Evolutionary conservation across 2,888 invertebrate genomes (phyloP), one percentile per base, ranked within the genome.

Genomic region (Theristus sp.): DNA sequence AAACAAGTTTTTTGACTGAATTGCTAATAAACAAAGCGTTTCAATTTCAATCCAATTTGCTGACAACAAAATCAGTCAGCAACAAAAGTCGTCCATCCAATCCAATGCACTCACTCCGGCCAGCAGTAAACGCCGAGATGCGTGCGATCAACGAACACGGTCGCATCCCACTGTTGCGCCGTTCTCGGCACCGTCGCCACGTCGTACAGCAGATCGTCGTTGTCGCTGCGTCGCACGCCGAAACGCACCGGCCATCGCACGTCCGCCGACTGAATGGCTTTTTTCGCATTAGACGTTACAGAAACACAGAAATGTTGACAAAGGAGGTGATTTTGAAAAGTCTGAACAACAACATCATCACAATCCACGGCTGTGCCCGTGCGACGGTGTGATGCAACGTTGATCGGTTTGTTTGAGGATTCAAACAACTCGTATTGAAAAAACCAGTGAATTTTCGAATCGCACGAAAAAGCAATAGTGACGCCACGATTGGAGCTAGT

Each of bases 111-210:
- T 69, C 65, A 74, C 72, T 74, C 74, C 22, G 81, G 80, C 81
- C 81, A 82, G 20, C 70, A 70, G 67, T 80, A 79, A 69, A 77
- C 80, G n/a, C 81, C 80, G 74, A 75, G 74, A 69, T 81, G 81
- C 10, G 80, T 78, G 62, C 84, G 81, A 69, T 87, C 84, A 27
- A 86, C 78, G 69, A 83, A 84, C 71, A 82, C 80, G 0, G 81
- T 80, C 64, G 80, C 78, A 63, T 88, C 82, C 88, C 89, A 90
- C 62, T 84, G 82, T 62, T 83, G 81, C 57, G 81, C 80, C 2
- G 80, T 82, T 56, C 78, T 74, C 0, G 85, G 84, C 24, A 79
- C 73, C 1, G 77, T 79, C 54, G 78, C 75, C 24, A 80, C 80
- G 65, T 83, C 79, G 64, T 85, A 85, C 75, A 84, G 81, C 53